Percentiles rank a stretch among this genome's conserved stretches.
phyloP scores from a whole-genome alignment of 2,888 invertebrate genomes.

The Microchrysa polita region DNA sequence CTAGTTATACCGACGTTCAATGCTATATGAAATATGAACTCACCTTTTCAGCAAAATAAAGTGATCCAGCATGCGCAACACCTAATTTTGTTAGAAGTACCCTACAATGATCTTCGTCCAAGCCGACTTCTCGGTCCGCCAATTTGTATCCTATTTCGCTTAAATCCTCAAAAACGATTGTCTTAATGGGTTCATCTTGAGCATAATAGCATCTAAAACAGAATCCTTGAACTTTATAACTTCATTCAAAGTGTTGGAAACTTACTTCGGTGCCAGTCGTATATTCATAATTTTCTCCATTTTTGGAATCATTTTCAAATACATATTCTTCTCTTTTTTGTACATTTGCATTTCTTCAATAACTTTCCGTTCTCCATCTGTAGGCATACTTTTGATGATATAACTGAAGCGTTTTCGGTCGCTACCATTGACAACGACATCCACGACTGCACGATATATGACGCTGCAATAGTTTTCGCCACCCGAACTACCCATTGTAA shows the following conservation, averaged over 20 bases:
- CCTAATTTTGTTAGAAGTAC: conserved; percentile 66
- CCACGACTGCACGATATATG: conserved; percentile 39
- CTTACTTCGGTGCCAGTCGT: conserved; percentile 49
- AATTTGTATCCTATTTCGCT: conserved; percentile 65
- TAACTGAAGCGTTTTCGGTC: conserved; percentile 46
- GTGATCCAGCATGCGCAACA: conserved; percentile 68
- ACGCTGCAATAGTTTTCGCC: conserved; percentile 48
- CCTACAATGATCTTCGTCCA: conserved; percentile 66
- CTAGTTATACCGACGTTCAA: too few species aligned
- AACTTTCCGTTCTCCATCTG: conserved; percentile 47
- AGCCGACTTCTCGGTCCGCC: conserved; percentile 66
- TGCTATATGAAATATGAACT: conserved; percentile 6
- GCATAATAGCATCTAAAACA: conserved; percentile 20
- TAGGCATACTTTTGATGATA: conserved; percentile 50
- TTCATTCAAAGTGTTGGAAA: neutral
- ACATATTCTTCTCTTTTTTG: conserved; percentile 53
- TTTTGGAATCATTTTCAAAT: conserved; percentile 51
- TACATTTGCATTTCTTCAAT: conserved; percentile 52
- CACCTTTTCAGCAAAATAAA: conserved; percentile 67
- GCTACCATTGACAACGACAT: conserved; percentile 3
- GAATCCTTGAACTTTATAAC: conserved; percentile 2
- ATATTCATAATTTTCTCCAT: conserved; percentile 48
- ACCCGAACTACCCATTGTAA: conserved; percentile 49
- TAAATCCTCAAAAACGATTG: conserved; percentile 67
- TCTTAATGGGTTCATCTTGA: conserved; percentile 46